Evolutionary conservation across 1,140 invertebrate genomes (phyloP).

Genomic region (Brachionus paranguensis): DNA sequence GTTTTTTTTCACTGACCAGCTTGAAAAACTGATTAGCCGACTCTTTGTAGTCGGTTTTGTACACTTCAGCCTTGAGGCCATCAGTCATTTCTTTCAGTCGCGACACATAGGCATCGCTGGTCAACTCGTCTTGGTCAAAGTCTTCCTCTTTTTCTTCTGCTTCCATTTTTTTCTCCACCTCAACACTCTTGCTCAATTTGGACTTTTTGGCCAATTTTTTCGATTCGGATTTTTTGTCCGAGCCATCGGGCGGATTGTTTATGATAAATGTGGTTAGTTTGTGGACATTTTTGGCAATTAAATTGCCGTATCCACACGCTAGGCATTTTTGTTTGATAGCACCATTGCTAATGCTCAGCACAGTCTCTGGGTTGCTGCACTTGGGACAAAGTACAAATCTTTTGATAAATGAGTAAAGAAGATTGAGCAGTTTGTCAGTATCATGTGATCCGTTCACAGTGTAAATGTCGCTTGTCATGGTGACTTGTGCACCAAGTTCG

Average conservation of each 20-base stretch:
- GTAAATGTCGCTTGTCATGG: constrained; percentile 97
- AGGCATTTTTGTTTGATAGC: constrained; percentile 89
- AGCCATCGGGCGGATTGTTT: constrained; percentile 78
- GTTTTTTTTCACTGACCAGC: neutral
- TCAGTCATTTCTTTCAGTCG: constrained; percentile 11
- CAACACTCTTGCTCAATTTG: constrained; percentile 60
- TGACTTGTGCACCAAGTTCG: constrained; percentile 95
- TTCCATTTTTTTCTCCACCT: constrained; percentile 37
- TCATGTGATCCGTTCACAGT: constrained; percentile 99
- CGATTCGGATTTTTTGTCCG: constrained; percentile 52
- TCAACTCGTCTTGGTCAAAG: constrained; percentile 19
- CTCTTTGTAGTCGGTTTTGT: neutral
- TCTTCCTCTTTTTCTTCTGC: neutral
- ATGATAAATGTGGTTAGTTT: constrained; percentile 96
- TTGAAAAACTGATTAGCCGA: neutral
- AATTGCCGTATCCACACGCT: constrained; percentile 86
- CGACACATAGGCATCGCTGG: neutral
- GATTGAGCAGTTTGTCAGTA: constrained; percentile 85
- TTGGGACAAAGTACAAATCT: constrained; percentile 95
- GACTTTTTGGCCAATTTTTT: constrained; percentile 67
- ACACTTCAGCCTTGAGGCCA: constrained; percentile 3
- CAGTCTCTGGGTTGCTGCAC: constrained; percentile 98
- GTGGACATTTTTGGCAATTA: constrained; percentile 78
- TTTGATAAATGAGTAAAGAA: constrained; percentile 91
- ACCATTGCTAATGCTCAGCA: constrained; percentile 68